phyloP scores from a whole-genome alignment of 2,888 invertebrate genomes.

The Salpingus planirostris region DNA sequence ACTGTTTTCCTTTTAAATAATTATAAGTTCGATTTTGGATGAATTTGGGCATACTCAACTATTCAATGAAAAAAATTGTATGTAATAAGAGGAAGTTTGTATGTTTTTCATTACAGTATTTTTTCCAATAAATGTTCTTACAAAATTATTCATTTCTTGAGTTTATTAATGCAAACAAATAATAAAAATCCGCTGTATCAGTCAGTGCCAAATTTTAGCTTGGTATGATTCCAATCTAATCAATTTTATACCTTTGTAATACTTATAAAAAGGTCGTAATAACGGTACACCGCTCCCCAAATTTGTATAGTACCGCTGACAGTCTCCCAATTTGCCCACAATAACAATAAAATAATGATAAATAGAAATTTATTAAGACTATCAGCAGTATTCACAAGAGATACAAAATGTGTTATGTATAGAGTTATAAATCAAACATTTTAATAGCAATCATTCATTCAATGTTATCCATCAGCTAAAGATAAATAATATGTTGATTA shows the following conservation, averaged over 20 bases:
- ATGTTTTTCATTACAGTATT: slow-evolving; percentile 29
- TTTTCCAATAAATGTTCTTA: slow-evolving; percentile 31
- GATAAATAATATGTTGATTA: no score
- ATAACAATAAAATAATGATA: no score
- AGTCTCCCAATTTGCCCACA: no score
- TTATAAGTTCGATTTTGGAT: no score
- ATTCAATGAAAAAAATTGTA: slow-evolving; percentile 16
- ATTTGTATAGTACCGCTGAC: slow-evolving; percentile 15
- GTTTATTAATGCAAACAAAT: slow-evolving; percentile 2
- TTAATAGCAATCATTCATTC: no score
- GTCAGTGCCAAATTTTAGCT: slow-evolving; percentile 18
- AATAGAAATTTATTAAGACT: no score
- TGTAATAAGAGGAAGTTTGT: slow-evolving; percentile 26
- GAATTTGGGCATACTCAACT: slow-evolving; percentile 2
- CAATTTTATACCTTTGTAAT: slow-evolving; percentile 18
- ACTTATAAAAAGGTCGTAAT: slow-evolving; percentile 14
- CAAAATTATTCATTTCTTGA: slow-evolving; percentile 15
- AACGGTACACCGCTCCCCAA: slow-evolving; percentile 11
- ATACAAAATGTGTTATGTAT: no score
- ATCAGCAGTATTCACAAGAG: no score
- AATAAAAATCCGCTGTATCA: slow-evolving; percentile 14
- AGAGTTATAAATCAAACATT: no score
- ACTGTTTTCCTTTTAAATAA: slow-evolving; percentile 8
- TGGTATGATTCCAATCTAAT: slow-evolving; percentile 16
- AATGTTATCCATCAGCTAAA: no score